Evolutionary conservation across 2,888 invertebrate species (phyloP), one percentile per base, ranked within the genome.

Genomic region (Rhingia campestris): DNA sequence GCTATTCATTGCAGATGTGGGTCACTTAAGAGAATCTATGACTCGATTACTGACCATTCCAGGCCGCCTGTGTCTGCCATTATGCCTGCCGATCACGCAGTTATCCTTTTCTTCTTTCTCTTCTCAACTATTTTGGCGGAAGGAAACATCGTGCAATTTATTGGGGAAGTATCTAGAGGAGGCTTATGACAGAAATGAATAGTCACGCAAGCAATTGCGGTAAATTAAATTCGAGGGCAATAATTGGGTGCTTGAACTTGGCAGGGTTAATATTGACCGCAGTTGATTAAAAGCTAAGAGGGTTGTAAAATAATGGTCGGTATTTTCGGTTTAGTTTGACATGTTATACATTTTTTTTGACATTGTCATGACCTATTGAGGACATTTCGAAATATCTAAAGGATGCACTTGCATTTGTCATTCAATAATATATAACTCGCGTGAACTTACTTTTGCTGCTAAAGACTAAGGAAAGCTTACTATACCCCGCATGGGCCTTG

Each of bases 1-100:
- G 47, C 74, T 54, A 75, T 75, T 49, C 58, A 59, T 61, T 77
- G 49, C 64, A 58, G 69, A 64, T 70, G 41, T 70, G 22, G 39
- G 56, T 49, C 70, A 77, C 77, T 77, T 56, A 49, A 77, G 39
- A 56, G 51, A 72, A 64, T 77, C 41, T 77, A 56, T 77, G 22
- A 39, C 61, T 45, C 56, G 56, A 77, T 77, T 77, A 70, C 49
- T 70, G 70, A 43, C 64, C 69, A 76, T 59, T 58, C 39, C 14
- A 49, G 43, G 39, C 33, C 32, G 59, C 43, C 45, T 51, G 43
- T 64, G 47, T 64, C 49, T 64, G 56, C 45, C 61, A 45, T 69
- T 77, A 54, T 47, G 54, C 12, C 39, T 35, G 12, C 43, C 47
- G 61, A 61, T 56, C 69, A 77, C 76, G 61, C 43, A 41, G 61